A percentile compares a stretch with the other conserved stretches of the same genome.
Evolutionary conservation across 2,113 vertebrate species (phyloP).

Genomic region (Okapia johnstoni): DNA sequence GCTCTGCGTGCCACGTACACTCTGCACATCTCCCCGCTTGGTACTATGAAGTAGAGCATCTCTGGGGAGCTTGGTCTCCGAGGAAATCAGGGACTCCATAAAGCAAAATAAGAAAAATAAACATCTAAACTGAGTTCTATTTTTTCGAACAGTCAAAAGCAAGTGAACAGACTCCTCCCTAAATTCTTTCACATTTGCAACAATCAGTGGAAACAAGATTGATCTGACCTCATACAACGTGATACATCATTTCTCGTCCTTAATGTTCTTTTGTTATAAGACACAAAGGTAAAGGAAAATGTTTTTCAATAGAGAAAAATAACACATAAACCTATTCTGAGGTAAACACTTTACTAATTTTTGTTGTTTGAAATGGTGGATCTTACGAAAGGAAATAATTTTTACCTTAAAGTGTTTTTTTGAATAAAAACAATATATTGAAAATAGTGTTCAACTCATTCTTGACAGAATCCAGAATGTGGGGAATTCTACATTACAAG

Average conservation of each 20-base stretch:
- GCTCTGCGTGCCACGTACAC: accelerated
- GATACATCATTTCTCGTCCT: background rate
- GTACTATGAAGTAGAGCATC: background rate
- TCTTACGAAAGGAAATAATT: background rate
- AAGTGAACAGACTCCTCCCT: background rate
- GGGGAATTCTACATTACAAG: background rate
- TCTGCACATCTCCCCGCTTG: background rate
- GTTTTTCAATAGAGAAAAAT: background rate
- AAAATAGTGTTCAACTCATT: background rate
- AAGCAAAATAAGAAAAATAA: background rate
- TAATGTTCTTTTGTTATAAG: background rate
- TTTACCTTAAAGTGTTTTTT: background rate
- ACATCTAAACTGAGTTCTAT: background rate
- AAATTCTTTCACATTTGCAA: background rate
- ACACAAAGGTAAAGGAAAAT: background rate
- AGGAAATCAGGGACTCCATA: background rate
- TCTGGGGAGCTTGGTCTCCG: background rate
- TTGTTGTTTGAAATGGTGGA: background rate
- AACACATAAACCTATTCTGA: background rate
- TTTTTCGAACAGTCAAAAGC: background rate
- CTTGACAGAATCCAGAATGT: background rate
- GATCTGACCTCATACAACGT: background rate
- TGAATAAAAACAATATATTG: background rate
- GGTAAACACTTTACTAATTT: background rate
- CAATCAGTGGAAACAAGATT: background rate